A percentile compares a stretch with the other conserved stretches of the same genome.
These are phyloP conservation scores for Ricordea florida DNA, from an alignment of 92 coral and sea anemone species.

Conservation along the genomic window DNA sequence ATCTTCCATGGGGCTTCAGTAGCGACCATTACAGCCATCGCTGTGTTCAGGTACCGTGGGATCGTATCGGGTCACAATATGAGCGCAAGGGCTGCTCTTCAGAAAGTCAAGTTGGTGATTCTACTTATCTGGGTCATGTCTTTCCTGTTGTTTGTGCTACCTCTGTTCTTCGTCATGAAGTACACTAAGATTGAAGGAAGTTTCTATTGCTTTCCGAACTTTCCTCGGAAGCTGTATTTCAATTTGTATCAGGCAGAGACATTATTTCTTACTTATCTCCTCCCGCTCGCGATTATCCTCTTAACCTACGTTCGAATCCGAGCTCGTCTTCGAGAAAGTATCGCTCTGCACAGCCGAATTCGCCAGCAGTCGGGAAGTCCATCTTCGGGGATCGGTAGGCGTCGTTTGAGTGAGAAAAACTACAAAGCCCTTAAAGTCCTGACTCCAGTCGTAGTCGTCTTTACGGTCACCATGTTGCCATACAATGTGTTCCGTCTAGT, in stretches of 20 bases:
- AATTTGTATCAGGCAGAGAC: constrained; percentile 72
- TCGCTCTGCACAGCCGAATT: constrained; percentile 63
- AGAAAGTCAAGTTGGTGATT: constrained; percentile 55
- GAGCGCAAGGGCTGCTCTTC: constrained; percentile 51
- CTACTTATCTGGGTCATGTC: constrained; percentile 64
- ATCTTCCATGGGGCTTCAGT: constrained; percentile 85
- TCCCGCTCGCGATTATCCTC: constrained; percentile 66
- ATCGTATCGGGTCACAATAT: constrained; percentile 73
- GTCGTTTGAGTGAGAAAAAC: constrained; percentile 52
- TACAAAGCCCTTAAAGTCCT: constrained; percentile 71
- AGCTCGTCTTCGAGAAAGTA: constrained; percentile 76
- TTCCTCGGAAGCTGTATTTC: constrained; percentile 48
- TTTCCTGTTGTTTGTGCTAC: constrained; percentile 70
- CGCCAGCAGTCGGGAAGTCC: constrained; percentile 62
- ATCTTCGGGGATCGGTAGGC: not conserved
- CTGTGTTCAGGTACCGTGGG: constrained; percentile 78
- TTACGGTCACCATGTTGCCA: constrained; percentile 78
- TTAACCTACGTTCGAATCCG: constrained; percentile 81
- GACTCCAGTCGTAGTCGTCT: constrained; percentile 77
- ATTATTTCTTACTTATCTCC: constrained; percentile 57
- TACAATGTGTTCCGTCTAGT: constrained; percentile 73
- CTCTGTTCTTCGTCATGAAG: constrained; percentile 76
- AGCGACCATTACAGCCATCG: constrained; percentile 85
- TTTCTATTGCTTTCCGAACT: constrained; percentile 62
- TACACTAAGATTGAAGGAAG: constrained; percentile 28